phyloP scores from a whole-genome alignment of 2,797 vertebrate species.

The Myotis myotis region DNA sequence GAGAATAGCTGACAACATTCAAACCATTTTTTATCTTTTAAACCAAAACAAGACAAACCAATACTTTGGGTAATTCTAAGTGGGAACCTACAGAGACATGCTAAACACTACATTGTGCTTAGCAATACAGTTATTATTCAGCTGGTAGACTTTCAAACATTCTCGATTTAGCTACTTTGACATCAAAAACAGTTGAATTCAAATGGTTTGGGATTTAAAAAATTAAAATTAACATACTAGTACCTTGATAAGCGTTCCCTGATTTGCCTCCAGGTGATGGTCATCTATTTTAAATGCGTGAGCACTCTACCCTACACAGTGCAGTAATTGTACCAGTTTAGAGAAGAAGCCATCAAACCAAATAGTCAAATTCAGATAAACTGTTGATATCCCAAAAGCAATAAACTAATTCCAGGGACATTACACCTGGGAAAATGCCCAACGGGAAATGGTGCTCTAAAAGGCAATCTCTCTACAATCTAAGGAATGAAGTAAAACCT shows the following conservation, averaged over 20 bases:
- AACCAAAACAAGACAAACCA: constrained; percentile 13
- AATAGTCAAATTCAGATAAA: constrained; percentile 53
- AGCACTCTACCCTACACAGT: not conserved
- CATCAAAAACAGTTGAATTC: not conserved
- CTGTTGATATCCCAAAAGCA: constrained; percentile 43
- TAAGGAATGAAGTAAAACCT: constrained; percentile 28
- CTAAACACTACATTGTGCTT: not conserved
- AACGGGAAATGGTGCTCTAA: constrained; percentile 51
- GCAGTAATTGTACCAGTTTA: not conserved
- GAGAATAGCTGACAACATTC: not conserved
- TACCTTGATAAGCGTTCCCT: not conserved
- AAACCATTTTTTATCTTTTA: constrained; percentile 32
- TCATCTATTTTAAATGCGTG: not conserved
- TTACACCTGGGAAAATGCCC: constrained; percentile 46
- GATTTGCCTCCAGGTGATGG: not conserved
- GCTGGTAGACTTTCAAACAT: not conserved
- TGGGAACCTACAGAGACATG: not conserved
- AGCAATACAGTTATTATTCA: not conserved
- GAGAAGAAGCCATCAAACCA: constrained; percentile 49
- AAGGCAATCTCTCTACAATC: constrained; percentile 51
- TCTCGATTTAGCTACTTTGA: not conserved
- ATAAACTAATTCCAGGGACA: constrained; percentile 40
- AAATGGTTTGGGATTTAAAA: not conserved
- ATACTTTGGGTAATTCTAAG: not conserved
- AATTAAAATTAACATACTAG: not conserved